Base-by-base conservation (phyloP, 37 sponge, comb jelly and placozoan species). In the Hexactinellida sp. region DNA sequence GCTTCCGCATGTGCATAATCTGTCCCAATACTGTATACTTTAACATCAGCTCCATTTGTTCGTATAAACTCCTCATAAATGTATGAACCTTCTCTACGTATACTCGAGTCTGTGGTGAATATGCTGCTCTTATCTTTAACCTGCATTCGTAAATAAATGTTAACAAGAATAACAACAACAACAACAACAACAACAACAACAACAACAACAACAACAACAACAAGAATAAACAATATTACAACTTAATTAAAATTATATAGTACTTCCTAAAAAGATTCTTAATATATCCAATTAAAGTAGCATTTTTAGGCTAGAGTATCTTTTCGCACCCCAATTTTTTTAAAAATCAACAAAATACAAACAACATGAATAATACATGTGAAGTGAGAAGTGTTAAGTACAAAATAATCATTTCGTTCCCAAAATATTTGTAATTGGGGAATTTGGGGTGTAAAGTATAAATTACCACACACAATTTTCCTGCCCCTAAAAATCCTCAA, bases 1-100 rank as follows among this genome's bases (percentile, higher is more conserved):
- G 97, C 97, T 51, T 97, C 97, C 54, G 97, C 94, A 41, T 97
- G 97, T 37, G 94, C 97, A 90, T 97, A 97, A 76, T 97, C 90
- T 24, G 93, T 90, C 0, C 97, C 97, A 38, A 97, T 90, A 36
- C 93, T 94, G 88, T 97, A 97, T 34, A 97, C 94, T 89, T 93
- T 97, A 32, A 97, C 97, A 82, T 97, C 97, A 28, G 90, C 87
- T 54, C 97, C 97, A 90, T 97, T 93, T 36, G 97, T 97, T 19
- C 94, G 90, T 88, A 94, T 85, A 86, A 97, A 97, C 83, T 97
- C 97, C 76, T 97, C 94, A 38, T 97, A 97, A 41, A 97, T 89
- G 85, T 89, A 97, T 21, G 94, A 97, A 10, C 97, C 94, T 16
- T 39, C 83, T 24, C 52, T 91, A 30, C 97, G 84, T 9, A 97